Percentiles rank a stretch among this genome's conserved stretches.
Conservation (phyloP, 2,888 invertebrate genomes). For the Herminia tarsipennalis region DNA sequence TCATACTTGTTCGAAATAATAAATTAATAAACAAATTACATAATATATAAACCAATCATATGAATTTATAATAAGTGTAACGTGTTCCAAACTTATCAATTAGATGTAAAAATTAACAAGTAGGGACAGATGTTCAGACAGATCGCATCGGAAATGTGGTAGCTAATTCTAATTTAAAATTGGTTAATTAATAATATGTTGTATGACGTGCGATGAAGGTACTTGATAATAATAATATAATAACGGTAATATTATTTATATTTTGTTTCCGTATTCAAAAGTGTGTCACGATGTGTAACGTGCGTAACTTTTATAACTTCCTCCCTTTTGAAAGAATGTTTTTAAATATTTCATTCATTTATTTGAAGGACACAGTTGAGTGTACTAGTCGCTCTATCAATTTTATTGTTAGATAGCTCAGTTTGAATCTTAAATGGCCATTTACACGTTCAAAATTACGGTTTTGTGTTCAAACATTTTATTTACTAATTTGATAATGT, state of each 20-base stretch:
- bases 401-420: no score
- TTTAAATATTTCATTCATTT: not conserved
- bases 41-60: no score
- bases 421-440: no score
- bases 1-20: no score
- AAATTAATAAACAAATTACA: no score
- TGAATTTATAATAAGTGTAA: no score
- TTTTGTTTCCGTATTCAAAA: constrained; percentile 31
- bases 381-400: no score
- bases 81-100: constrained; percentile 11
- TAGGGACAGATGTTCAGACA: constrained; percentile 33
- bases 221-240: constrained; percentile 39
- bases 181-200: constrained; percentile 32
- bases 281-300: constrained; percentile 33
- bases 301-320: constrained; percentile 10
- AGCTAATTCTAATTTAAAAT: constrained; percentile 32
- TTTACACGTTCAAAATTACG: no score
- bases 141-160: constrained; percentile 23
- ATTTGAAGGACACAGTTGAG: no score
- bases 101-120: not conserved
- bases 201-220: constrained; percentile 31
- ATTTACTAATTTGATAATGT: no score
- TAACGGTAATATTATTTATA: constrained; percentile 33
- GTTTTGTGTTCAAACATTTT: no score
- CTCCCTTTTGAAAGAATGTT: not conserved